Evolutionary conservation across 1,140 invertebrate species (phyloP), one percentile per base, ranked within the genome.

Genomic region (Brachystomella parvula): DNA sequence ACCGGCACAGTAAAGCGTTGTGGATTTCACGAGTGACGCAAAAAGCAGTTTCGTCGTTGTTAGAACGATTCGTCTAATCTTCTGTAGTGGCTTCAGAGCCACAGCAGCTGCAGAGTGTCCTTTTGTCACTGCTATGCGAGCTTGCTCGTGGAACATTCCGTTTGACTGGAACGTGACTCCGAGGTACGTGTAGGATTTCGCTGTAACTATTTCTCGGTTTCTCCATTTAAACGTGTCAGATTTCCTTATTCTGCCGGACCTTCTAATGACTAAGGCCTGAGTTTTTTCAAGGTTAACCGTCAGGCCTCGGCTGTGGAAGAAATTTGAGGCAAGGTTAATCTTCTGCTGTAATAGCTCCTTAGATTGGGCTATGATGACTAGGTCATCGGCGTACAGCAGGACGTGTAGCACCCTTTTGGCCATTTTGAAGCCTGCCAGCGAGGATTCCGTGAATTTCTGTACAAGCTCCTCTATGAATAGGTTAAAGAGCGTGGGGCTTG

Each of bases 401-500:
- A 15, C 9, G 49, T 53, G 49, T 6, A 53, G 3, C 9, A 24
- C 6, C 6, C 9, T 53, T 9, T 6, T 6, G 49, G 3, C 3
- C 6, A 53, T 15, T 6, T 3, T 15, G 15, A 21, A 21, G 24
- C 49, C 49, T 12, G 6, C 3, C 24, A 53, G 6, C 6, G 9
- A 21, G 3, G 24, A 9, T 24, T 6, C 9, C 15, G 15, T 6
- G 6, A 53, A 53, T 6, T 53, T 9, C 15, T 24, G 15, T 3
- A 21, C 9, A 26, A 53, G 49, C 3, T 24, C 49, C 6, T 53
- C 24, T 9, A 53, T 53, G 24, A 53, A 53, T 3, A 24, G 9
- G 49, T 53, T 53, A 26, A 53, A 53, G 9, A 53, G 49, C 9
- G 49, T 53, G 24, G 49, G 49, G 24, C 49, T 53, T 12, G 49